Base-by-base conservation (phyloP, 2,797 vertebrate genomes). In the Gallinago stenura region DNA sequence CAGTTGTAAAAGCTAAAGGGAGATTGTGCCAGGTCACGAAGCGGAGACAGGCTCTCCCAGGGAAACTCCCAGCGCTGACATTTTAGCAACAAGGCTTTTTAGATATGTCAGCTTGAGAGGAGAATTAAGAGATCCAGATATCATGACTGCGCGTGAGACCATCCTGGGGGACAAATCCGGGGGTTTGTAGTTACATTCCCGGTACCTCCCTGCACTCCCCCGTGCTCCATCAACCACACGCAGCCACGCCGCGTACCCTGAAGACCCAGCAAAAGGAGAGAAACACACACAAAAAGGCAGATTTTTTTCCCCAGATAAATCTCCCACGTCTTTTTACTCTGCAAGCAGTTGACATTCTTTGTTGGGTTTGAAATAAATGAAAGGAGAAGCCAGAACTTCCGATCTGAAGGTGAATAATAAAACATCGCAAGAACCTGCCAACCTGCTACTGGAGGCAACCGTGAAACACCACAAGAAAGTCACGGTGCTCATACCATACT, bases 1-100 rank as follows among this genome's bases (percentile, higher is more conserved):
- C 57, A 43, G 90, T 90, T 89, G 88, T 90, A 90, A 85, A 85
- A 96, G 86, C 83, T 60, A 20, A 20, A 93, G 88, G 64, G 83
- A 96, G 75, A 79, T 80, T 84, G 88, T 95, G 93, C 96, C 96
- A 97, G 86, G 94, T 91, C 88, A 90, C 53, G 75, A 89, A 87
- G 88, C 12, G 75, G 87, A 96, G 83, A 91, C 35, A 56, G 77
- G 84, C 48, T 95, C 93, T 95, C 93, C 87, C 78, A 94, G 88
- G 96, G 90, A 95, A 96, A 87, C 73, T 96, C 93, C 93, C 24
- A 0, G 89, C 83, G 13, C 37, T 85, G 86, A 89, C 92, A 95
- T 94, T 94, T 90, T 28, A 94, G 87, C 81, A 93, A 87, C 48
- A 64, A 65, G 88, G 46, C 62, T 93, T 90, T 90, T 70, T 43